Evolutionary conservation across 2,113 vertebrate species (phyloP), one percentile per base, ranked within the genome.

Genomic region (Uria lomvia): DNA sequence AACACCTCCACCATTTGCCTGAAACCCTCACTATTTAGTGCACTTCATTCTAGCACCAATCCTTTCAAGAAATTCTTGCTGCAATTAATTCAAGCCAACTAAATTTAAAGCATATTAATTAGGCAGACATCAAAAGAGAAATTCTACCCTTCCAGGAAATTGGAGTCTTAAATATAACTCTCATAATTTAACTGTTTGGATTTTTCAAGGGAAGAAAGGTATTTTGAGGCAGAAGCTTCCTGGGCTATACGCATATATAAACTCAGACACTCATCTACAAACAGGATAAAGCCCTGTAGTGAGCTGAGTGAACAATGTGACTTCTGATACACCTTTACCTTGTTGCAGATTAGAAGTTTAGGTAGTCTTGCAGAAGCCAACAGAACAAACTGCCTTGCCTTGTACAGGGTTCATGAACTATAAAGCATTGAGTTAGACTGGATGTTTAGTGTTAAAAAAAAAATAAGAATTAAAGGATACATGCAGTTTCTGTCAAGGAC

Each of bases 91-190:
- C 78, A 78, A 94, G 43, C 49, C 93, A 95, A 96, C 88, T 96
- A 97, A 98, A 97, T 97, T 97, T 98, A 97, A 97, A 96, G 84
- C 95, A 95, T 92, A 92, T 88, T 95, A 97, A 98, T 98, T 97
- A 97, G 81, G 89, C 91, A 96, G 91, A 79, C 82, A 55, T 96
- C 80, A 96, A 88, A 96, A 95, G 76, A 59, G 38, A 95, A 97
- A 97, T 80, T 65, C 78, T 90, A 74, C 70, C 91, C 88, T 98
- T 97, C 93, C 94, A 97, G 96, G 96, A 97, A 98, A 96, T 18
- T 59, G 43, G 50, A 91, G 38, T 15, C 56, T 98, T 97, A 96
- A 97, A 97, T 96, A 96, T 92, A 93, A 88, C 83, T 88, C 70
- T 95, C 38, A 89, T 95, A 91, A 95, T 95, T 96, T 96, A 95